These are phyloP conservation scores for Muscidifurax raptorellus DNA, from an alignment of 1,140 invertebrate genomes.

Conservation along the genomic window DNA sequence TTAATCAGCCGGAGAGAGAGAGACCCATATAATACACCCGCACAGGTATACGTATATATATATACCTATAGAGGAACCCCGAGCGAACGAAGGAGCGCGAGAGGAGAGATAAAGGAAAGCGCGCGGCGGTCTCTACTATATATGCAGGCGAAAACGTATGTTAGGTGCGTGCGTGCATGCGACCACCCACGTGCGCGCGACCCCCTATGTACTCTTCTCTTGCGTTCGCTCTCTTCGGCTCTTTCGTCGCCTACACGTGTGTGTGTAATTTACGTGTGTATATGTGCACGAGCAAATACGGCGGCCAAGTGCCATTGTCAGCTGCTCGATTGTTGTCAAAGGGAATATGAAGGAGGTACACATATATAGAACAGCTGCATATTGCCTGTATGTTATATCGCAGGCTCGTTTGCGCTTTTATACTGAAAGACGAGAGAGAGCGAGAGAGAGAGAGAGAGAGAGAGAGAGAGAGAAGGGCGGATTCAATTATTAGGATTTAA, in stretches of 20 bases:
- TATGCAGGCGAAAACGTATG: conserved; percentile 21
- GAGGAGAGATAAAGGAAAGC: conserved; percentile 20
- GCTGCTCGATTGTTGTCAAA: not conserved
- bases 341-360: too few relatives aligned
- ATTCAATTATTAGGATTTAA: too few relatives aligned
- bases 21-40: not conserved
- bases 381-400: not conserved
- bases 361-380: not conserved
- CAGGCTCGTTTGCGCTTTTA: not conserved
- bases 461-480: not conserved
- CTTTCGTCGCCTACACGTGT: too few relatives aligned
- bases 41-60: not conserved
- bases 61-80: not conserved
- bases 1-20: conserved; percentile 28
- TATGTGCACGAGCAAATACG: not conserved
- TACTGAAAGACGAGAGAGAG: conserved; percentile 1
- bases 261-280: too few relatives aligned
- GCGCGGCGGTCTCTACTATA: too few relatives aligned
- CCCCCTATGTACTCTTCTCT: not conserved
- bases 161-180: not conserved
- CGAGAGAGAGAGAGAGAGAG: too few relatives aligned
- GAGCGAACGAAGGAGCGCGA: not conserved
- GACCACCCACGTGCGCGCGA: conserved; percentile 27
- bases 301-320: conserved; percentile 3
- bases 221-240: not conserved